Conservation (phyloP, 2,797 vertebrate genomes). For the Danio kyathit region DNA sequence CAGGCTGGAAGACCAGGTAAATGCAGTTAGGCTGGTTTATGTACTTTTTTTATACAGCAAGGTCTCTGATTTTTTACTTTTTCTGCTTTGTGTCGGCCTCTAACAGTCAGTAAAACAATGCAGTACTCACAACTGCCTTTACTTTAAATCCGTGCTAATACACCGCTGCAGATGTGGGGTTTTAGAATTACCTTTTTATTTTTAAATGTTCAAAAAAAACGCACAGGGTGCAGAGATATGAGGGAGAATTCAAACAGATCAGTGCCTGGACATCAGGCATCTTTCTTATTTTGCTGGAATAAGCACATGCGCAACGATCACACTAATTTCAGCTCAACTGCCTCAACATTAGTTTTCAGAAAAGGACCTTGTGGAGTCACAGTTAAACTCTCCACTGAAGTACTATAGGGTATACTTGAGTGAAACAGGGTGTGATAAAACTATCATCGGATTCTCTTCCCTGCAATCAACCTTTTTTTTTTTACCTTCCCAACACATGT, state of each 20-base stretch:
- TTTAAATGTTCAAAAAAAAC: neutral
- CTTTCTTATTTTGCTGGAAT: conserved; percentile 17
- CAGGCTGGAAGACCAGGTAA: neutral
- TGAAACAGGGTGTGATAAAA: conserved; percentile 14
- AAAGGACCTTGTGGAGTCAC: neutral
- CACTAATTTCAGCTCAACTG: conserved; percentile 35
- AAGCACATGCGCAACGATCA: conserved; percentile 2
- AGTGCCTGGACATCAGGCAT: conserved; percentile 53
- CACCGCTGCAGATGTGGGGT: neutral
- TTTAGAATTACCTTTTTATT: neutral
- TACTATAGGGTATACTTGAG: neutral
- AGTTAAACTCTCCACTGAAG: neutral
- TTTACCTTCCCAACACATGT: conserved; percentile 18
- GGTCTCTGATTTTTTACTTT: neutral
- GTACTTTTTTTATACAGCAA: neutral
- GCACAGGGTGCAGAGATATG: neutral
- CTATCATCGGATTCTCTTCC: neutral
- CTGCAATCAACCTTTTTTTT: conserved; percentile 27
- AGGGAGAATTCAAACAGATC: conserved; percentile 43
- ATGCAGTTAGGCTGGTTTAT: conserved; percentile 1
- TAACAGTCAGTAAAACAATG: conserved; percentile 18
- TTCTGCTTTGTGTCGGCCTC: neutral
- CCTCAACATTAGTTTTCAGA: neutral
- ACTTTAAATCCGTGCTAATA: conserved; percentile 15
- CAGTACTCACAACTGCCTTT: conserved; percentile 42